phyloP scores from a whole-genome alignment of 2,113 vertebrate genomes.

The Pan paniscus region DNA sequence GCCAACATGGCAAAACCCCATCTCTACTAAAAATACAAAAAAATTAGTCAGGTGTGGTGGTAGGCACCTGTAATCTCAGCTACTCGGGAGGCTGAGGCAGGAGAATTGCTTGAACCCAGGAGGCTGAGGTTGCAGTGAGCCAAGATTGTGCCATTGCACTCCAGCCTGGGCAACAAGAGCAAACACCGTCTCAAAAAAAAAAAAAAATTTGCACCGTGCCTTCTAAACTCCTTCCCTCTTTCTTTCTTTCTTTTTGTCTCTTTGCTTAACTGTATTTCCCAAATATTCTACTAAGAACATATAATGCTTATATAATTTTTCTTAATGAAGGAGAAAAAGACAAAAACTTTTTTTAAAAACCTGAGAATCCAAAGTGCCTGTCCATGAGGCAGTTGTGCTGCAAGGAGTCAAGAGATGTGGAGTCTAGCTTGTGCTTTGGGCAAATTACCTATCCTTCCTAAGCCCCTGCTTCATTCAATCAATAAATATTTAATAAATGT shows the following conservation, averaged over 20 bases:
- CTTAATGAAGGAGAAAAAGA: background rate
- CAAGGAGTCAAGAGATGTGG: background rate
- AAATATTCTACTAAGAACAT: slow-evolving; percentile 8
- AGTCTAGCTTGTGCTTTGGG: background rate
- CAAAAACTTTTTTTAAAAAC: background rate
- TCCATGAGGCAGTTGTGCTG: background rate
- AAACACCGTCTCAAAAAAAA: too few relatives aligned
- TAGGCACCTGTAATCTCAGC: too few relatives aligned
- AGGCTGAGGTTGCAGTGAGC: too few relatives aligned
- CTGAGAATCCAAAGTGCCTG: background rate
- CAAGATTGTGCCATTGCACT: too few relatives aligned
- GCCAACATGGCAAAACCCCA: too few relatives aligned
- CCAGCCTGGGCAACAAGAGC: too few relatives aligned
- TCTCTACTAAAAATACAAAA: too few relatives aligned
- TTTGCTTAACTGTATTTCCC: slow-evolving; percentile 15
- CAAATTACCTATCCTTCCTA: background rate
- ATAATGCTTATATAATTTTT: slow-evolving; percentile 28
- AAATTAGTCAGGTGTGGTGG: too few relatives aligned
- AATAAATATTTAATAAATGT: slow-evolving; percentile 9
- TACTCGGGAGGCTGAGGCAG: too few relatives aligned
- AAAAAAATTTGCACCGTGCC: background rate
- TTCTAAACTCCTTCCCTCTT: background rate
- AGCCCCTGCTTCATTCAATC: background rate
- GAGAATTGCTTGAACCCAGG: too few relatives aligned
- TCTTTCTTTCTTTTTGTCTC: background rate